A percentile compares a stretch with the other conserved stretches of the same genome.
These are phyloP conservation scores for Orchesella flavescens DNA, from an alignment of 2,888 invertebrate species.

Conservation along the genomic window DNA sequence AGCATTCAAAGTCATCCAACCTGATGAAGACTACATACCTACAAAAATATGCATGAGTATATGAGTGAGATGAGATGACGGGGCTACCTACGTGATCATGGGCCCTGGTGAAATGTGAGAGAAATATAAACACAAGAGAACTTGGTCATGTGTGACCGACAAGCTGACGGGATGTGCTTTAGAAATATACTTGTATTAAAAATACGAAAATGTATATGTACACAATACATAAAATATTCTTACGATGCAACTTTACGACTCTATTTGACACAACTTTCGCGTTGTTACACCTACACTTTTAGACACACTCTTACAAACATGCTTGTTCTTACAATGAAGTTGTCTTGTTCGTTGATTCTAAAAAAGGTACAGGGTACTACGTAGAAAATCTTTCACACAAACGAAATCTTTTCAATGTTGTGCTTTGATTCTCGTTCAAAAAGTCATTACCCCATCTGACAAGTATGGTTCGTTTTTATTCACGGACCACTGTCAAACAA, in stretches of 20 bases:
- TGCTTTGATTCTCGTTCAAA: constrained; percentile 1
- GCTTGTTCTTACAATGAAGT: background rate
- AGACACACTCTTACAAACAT: background rate
- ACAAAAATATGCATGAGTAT: background rate
- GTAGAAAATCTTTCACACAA: background rate
- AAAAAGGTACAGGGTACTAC: background rate
- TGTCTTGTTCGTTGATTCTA: background rate
- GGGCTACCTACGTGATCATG: background rate
- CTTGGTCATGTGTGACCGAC: constrained; percentile 33
- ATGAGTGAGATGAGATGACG: background rate
- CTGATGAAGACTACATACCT: background rate
- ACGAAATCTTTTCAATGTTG: constrained; percentile 13
- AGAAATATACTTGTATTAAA: background rate
- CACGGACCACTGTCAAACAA: constrained; percentile 8
- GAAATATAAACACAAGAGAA: constrained; percentile 11
- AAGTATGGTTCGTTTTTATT: background rate
- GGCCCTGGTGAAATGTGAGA: background rate
- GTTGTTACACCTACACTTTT: constrained; percentile 25
- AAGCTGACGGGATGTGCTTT: constrained; percentile 13
- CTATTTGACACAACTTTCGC: constrained; percentile 29
- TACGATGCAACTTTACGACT: constrained; percentile 21
- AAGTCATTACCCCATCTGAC: constrained; percentile 36
- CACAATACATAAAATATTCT: constrained; percentile 12
- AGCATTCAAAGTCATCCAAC: background rate
- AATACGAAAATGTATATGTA: background rate